Evolutionary conservation across 2,797 vertebrate genomes (phyloP).

Genomic region (Halcyon smyrnensis): DNA sequence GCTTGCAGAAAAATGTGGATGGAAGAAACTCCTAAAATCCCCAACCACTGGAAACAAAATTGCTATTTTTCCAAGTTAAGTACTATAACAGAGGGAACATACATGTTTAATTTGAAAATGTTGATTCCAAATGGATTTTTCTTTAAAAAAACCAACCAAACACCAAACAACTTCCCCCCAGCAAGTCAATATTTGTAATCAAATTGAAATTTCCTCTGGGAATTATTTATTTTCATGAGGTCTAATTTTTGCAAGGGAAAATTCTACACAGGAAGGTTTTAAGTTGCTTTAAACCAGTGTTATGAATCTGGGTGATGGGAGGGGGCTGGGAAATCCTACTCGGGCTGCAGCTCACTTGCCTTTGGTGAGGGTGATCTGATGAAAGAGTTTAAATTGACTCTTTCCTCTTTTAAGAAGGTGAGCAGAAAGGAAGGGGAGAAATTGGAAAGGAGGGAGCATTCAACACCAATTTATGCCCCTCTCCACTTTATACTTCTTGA

Average conservation of each 20-base stretch:
- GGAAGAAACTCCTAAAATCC: constrained; percentile 57
- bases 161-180: constrained; percentile 9
- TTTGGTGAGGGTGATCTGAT: constrained; percentile 12
- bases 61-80: constrained; percentile 52
- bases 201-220: constrained; percentile 69
- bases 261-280: not conserved
- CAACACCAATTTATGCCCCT: not conserved
- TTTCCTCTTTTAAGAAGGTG: not conserved
- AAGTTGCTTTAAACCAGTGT: not conserved
- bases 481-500: not conserved
- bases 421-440: not conserved
- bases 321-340: constrained; percentile 5
- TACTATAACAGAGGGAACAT: not conserved
- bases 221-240: constrained; percentile 66
- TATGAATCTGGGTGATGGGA: not conserved
- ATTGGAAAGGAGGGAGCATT: not conserved
- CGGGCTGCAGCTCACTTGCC: not conserved
- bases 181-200: constrained; percentile 74
- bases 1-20: not conserved
- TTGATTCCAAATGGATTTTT: constrained; percentile 72
- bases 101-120: constrained; percentile 69
- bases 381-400: not conserved
- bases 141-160: constrained; percentile 32
- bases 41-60: constrained; percentile 29
- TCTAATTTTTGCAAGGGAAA: constrained; percentile 56